A percentile compares a stretch with the other conserved stretches of the same genome.
Conservation (phyloP, 2,888 invertebrate genomes). For the Himalopsyche anomala region DNA sequence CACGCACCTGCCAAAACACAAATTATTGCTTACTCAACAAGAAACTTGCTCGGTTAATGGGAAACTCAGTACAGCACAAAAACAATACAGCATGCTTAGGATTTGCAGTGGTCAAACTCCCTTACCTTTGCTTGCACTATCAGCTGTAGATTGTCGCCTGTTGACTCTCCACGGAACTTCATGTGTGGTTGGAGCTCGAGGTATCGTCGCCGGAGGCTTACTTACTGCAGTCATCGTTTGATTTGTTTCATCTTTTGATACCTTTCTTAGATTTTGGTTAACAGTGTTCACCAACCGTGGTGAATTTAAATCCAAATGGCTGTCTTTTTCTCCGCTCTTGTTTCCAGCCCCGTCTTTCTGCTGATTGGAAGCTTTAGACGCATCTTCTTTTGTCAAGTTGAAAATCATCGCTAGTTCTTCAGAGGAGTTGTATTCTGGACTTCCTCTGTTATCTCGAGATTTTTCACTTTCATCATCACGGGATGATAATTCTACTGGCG, state of each 20-base stretch:
- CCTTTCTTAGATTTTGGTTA: constrained; percentile 74
- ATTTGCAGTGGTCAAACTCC: constrained; percentile 63
- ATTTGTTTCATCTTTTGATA: constrained; percentile 72
- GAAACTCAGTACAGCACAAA: constrained; percentile 47
- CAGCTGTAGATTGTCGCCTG: constrained; percentile 74
- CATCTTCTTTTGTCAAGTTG: constrained; percentile 69
- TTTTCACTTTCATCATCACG: constrained; percentile 67
- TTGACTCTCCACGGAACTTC: constrained; percentile 75
- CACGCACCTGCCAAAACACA: constrained; percentile 72
- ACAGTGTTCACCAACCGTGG: constrained; percentile 74
- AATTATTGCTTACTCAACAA: constrained; percentile 46
- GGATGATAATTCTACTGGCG: constrained; percentile 70
- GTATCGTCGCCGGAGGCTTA: constrained; percentile 48
- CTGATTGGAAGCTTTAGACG: constrained; percentile 56
- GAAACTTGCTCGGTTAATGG: background rate
- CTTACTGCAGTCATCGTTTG: constrained; percentile 69
- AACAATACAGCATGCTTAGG: constrained; percentile 63
- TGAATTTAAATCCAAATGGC: constrained; percentile 72
- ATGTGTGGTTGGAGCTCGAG: constrained; percentile 47
- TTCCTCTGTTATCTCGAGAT: constrained; percentile 68
- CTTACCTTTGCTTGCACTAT: constrained; percentile 76
- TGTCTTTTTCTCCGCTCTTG: constrained; percentile 66
- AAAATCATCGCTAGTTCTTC: constrained; percentile 82
- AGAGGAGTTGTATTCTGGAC: constrained; percentile 81
- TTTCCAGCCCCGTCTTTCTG: constrained; percentile 67